Base-by-base conservation (phyloP, 2,113 vertebrate genomes). In the Heliornis fulica region DNA sequence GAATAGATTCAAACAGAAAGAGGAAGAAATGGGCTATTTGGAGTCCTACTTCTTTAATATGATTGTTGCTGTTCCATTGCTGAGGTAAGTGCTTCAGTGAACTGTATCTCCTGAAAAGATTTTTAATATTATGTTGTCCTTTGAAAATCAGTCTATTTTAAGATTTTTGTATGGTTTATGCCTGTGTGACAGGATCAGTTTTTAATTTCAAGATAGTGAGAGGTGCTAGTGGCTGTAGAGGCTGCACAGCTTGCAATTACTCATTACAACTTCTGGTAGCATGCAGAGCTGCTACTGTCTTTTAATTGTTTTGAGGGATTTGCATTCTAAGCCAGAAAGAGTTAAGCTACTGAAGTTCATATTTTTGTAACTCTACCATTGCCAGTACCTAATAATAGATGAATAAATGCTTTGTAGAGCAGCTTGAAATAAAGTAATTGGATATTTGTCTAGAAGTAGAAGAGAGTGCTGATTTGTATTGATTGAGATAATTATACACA, bases 41-140 rank as follows among this genome's bases (percentile, higher is more conserved):
- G 93, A 89, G 36, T 65, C 65, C 60, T 82, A 71, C 18, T 45
- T 20, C 57, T 71, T 78, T 88, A 83, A 56, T 71, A 65, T 60
- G 31, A 56, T 91, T 76, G 65, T 63, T 82, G 59, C 7, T 70
- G 1, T 65, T 65, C 2, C 5, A 7, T n/a, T 66, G 10, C 65
- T 66, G 41, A 10, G 48, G 4, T 19, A 46, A 90, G 57, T 46
- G 26, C 13, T 83, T 95, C 54, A 89, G 45, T 86, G 54, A 94
- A 74, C 56, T 43, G 1, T 34, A 71, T 32, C 68, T 86, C 87
- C 78, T 95, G 60, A 96, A 96, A 96, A 96, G 89, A 76, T 28
- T 83, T 91, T 85, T 75, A 82, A 56, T 93, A 92, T 93, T 82
- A 69, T 28, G 14, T 87, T 93, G 76, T n/a, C 53, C 34, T 89